Evolutionary conservation across 2,888 invertebrate species (phyloP), one percentile per base, ranked within the genome.

Genomic region (Papilio demoleus): DNA sequence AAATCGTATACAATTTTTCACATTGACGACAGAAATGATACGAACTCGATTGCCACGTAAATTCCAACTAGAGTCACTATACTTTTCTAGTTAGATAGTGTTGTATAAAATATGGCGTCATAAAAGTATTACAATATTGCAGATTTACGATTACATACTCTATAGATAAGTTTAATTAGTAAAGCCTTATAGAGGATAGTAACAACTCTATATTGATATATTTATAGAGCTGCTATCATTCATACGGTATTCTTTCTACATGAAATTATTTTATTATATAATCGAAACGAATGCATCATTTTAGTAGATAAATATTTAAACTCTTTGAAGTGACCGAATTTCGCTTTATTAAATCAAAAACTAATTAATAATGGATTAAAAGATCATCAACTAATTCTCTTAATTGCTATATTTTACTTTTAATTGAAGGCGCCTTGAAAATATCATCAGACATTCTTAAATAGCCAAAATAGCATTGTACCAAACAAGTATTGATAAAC

Each of bases 281-380:
- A 47, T 22, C 11, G 22, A 47, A 22, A 22, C 47, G 22, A 2
- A 22, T 4, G 22, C 2, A 19, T 47, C 8, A 8, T 47, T 47
- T 47, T 4, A 19, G 19, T 19, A 2, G 45, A 19, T 9, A 22
- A 22, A 22, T 12, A 19, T 4, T 47, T 19, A 47, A 47, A 47
- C 11, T 22, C 11, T 47, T 1, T 12, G 47, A 47, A 22, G 19
- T 19, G 6, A 47, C 47, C 47, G 47, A 19, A 22, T 22, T 1
- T 47, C 4, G 47, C 11, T 47, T 47, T 22, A 22, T 3, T 47
- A 4, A 9, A 12, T 22, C 12, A 3, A 47, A 12, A 47, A 47
- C 11, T 47, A 47, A 47, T 47, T 47, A 47, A 22, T 12, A 50
- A 50, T 5, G 24, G 12, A 50, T 50, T 50, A 50, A 50, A 14